Conservation (phyloP, 2,113 vertebrate genomes). For the Brachyhypopomus gauderio region DNA sequence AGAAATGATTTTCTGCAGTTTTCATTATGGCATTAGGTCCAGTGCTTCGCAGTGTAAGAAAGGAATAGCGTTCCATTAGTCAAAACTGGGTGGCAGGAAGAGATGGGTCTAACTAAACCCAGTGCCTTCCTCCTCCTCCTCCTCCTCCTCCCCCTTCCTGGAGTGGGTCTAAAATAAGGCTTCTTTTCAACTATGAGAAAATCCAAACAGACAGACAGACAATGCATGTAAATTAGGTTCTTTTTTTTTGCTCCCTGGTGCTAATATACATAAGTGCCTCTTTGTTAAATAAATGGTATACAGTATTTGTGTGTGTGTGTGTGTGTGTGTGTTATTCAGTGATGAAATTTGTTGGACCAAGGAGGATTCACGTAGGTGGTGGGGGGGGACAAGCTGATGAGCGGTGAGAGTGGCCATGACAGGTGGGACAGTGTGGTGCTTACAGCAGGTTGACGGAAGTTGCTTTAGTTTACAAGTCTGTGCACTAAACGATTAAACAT, state of each 20-base stretch:
- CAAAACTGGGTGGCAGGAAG: constrained; percentile 5
- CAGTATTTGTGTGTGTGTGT: too few relatives aligned
- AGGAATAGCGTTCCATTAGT: constrained; percentile 26
- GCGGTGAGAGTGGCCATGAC: too few relatives aligned
- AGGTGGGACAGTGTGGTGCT: not conserved
- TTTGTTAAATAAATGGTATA: not conserved
- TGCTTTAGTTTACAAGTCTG: not conserved
- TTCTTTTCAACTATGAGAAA: constrained; percentile 36
- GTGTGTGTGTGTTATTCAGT: too few relatives aligned
- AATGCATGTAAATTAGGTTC: constrained; percentile 5
- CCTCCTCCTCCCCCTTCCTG: not conserved
- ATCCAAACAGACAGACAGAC: constrained; percentile 23
- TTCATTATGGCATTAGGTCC: not conserved
- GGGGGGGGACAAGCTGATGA: too few relatives aligned
- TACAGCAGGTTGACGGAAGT: not conserved
- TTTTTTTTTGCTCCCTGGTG: not conserved
- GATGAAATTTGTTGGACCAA: too few relatives aligned
- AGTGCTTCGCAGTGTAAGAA: not conserved
- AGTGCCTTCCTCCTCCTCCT: not conserved
- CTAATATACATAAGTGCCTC: not conserved
- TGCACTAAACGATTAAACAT: constrained; percentile 15
- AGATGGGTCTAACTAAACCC: not conserved
- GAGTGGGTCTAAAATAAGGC: constrained; percentile 33
- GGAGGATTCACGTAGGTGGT: too few relatives aligned
- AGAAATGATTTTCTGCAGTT: not conserved